phyloP scores from a whole-genome alignment of 2,888 invertebrate species.

The Megalurothrips usitatus region DNA sequence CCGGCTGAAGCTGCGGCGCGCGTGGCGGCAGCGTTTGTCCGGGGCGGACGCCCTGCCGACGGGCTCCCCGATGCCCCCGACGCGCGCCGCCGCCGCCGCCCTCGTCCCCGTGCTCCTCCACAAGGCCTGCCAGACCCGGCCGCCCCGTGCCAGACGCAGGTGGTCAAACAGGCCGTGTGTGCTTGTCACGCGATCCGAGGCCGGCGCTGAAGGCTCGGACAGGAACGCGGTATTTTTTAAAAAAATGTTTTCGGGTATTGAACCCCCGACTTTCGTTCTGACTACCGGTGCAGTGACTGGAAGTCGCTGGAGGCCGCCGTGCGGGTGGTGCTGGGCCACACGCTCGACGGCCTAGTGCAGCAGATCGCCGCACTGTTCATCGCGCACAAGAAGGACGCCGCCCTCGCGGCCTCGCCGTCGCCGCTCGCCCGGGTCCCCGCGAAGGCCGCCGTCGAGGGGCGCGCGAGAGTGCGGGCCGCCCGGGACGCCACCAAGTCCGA shows the following conservation, averaged over 20 bases:
- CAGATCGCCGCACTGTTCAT: background rate
- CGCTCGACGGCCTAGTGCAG: background rate
- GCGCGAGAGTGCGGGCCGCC: background rate
- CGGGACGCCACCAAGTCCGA: background rate
- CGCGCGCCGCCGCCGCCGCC: conserved; percentile 17
- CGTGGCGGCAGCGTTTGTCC: background rate
- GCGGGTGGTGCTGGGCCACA: background rate
- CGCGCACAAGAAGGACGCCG: background rate
- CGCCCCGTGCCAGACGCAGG: background rate
- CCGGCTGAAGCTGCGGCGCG: background rate
- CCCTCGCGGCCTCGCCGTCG: background rate
- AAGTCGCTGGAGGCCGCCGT: background rate
- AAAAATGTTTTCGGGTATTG: background rate
- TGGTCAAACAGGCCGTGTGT: too few species aligned
- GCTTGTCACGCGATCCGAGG: background rate
- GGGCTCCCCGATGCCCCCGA: background rate
- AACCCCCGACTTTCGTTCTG: background rate
- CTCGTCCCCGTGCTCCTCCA: background rate
- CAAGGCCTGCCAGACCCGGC: background rate
- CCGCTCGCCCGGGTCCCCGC: background rate
- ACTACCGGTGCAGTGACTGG: background rate
- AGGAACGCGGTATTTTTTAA: background rate
- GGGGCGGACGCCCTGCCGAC: background rate
- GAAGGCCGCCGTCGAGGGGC: background rate
- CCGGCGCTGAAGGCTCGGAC: background rate